Evolutionary conservation across 2,113 vertebrate genomes (phyloP).

Genomic region (Pseudonaja textilis): DNA sequence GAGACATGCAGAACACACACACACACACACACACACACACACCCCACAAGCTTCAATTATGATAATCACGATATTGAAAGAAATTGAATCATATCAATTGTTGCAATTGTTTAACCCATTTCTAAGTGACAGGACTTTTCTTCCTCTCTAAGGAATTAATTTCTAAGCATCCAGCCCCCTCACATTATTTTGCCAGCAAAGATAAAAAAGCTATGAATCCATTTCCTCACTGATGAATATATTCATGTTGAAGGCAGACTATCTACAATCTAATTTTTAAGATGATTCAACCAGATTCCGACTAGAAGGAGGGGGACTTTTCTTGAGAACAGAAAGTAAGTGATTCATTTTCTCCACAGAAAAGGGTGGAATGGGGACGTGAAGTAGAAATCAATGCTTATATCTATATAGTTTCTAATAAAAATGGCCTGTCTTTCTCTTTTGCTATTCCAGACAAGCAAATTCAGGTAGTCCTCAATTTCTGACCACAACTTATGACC

Average conservation of each 20-base stretch:
- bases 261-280: slow-evolving; percentile 7
- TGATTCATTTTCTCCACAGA: neutral
- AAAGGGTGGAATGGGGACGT: neutral
- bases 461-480: neutral
- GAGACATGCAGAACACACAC: neutral
- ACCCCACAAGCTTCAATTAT: neutral
- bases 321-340: neutral
- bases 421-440: neutral
- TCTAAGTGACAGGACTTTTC: slow-evolving; percentile 1
- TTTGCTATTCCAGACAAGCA: neutral
- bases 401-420: neutral
- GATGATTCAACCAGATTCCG: neutral
- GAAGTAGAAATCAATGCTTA: neutral
- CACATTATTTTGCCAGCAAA: neutral
- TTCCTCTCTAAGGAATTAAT: slow-evolving; percentile 1
- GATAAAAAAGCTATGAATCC: neutral
- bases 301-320: neutral
- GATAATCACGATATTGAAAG: neutral
- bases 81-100: slow-evolving; percentile 5
- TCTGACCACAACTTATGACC: neutral
- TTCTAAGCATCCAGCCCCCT: neutral
- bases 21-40: neutral
- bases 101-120: neutral
- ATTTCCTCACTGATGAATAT: slow-evolving; percentile 20
- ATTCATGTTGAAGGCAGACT: neutral